Evolutionary conservation across 2,113 vertebrate species (phyloP).

Genomic region (Apodemus sylvaticus): DNA sequence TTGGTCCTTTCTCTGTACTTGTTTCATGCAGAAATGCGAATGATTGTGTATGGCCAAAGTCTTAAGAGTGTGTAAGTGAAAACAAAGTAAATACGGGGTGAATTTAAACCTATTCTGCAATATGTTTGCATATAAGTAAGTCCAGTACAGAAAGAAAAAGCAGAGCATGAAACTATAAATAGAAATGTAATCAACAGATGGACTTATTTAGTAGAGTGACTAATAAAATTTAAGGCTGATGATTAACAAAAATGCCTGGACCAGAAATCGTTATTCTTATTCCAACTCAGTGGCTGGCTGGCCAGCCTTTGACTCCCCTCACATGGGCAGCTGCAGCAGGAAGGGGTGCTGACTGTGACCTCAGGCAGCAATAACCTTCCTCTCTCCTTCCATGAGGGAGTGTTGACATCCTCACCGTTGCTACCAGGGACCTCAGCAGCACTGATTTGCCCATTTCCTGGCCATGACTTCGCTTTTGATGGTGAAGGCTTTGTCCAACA

Average conservation of each 20-base stretch:
- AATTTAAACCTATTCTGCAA: not conserved
- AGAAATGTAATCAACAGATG: not conserved
- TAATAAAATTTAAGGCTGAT: not conserved
- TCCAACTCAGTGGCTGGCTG: not conserved
- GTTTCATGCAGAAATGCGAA: not conserved
- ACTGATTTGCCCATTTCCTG: not conserved
- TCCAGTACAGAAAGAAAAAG: not conserved
- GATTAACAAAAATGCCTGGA: not conserved
- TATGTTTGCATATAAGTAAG: not conserved
- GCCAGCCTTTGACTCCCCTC: not conserved
- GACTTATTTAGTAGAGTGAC: not conserved
- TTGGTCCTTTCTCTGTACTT: not conserved
- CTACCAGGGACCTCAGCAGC: not conserved
- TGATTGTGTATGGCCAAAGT: not conserved
- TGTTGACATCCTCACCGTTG: not conserved
- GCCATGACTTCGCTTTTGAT: not conserved
- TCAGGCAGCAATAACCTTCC: not conserved
- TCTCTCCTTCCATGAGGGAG: not conserved
- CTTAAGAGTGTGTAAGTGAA: not conserved
- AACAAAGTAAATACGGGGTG: not conserved
- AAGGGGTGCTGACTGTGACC: too few species aligned
- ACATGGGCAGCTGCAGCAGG: too few species aligned
- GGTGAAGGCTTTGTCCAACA: not conserved
- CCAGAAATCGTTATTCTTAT: not conserved
- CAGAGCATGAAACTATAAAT: not conserved